A percentile compares a stretch with the other conserved stretches of the same genome.
Conservation (phyloP, 2,113 vertebrate species). For the Alces alces region DNA sequence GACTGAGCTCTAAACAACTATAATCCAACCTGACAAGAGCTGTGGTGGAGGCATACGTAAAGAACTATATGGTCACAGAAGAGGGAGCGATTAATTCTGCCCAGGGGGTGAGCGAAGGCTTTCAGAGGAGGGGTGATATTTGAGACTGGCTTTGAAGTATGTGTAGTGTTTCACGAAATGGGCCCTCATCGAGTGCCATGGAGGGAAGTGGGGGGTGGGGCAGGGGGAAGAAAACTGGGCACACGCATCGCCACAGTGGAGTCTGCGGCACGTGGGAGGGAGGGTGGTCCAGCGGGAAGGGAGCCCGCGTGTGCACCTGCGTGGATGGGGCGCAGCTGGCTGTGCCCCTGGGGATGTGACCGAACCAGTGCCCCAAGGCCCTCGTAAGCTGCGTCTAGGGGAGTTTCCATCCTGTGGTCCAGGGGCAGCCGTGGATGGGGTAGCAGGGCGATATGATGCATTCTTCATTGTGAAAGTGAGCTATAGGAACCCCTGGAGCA, state of each 20-base stretch:
- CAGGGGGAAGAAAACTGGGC: neutral
- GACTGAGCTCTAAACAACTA: neutral
- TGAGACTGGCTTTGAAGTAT: slow-evolving; percentile 49
- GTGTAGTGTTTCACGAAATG: slow-evolving; percentile 28
- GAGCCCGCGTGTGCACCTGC: fast-evolving
- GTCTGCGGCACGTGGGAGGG: neutral
- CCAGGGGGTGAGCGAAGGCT: neutral
- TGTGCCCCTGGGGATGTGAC: neutral
- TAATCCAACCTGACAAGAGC: slow-evolving; percentile 19
- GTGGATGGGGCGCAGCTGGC: no score
- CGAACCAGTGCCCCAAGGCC: neutral
- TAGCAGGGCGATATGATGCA: fast-evolving
- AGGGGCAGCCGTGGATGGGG: fast-evolving
- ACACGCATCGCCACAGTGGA: fast-evolving
- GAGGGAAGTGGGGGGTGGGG: neutral
- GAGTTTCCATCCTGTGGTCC: neutral
- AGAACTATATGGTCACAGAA: neutral
- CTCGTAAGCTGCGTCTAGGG: neutral
- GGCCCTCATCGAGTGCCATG: neutral
- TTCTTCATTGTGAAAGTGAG: neutral
- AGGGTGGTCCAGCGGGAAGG: neutral
- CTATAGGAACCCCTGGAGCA: neutral
- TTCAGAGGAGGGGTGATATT: slow-evolving; percentile 15
- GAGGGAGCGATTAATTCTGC: neutral
- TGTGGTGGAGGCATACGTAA: neutral